Evolutionary conservation across 1,140 invertebrate genomes (phyloP).

Genomic region (Procambarus virginalis): DNA sequence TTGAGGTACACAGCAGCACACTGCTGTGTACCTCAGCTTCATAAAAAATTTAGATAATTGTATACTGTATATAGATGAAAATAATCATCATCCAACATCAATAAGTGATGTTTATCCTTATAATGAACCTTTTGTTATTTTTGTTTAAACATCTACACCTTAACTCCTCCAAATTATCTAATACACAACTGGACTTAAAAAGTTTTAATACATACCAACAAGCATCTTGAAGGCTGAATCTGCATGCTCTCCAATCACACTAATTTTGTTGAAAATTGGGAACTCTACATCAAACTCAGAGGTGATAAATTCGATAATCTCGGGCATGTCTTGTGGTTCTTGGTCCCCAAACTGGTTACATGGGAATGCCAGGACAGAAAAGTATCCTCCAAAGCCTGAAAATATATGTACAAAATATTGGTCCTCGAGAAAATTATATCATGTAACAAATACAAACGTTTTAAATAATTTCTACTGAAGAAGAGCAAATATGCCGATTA

Average conservation of each 20-base stretch:
- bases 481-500: too few species aligned
- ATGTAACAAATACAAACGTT: too few species aligned
- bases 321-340: slow-evolving; percentile 74
- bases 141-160: not conserved
- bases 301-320: slow-evolving; percentile 74
- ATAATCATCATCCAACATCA: too few species aligned
- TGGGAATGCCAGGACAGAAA: slow-evolving; percentile 77
- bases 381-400: slow-evolving; percentile 71
- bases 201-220: slow-evolving; percentile 73
- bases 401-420: not conserved
- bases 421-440: too few species aligned
- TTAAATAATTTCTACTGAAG: too few species aligned
- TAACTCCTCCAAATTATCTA: not conserved
- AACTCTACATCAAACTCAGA: slow-evolving; percentile 75
- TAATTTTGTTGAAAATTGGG: slow-evolving; percentile 77
- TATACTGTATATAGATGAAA: too few species aligned
- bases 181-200: not conserved
- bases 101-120: too few species aligned
- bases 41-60: too few species aligned
- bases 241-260: slow-evolving; percentile 78
- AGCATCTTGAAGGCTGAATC: slow-evolving; percentile 78
- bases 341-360: slow-evolving; percentile 80
- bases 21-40: too few species aligned
- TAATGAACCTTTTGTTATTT: too few species aligned
- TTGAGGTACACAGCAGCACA: too few species aligned